phyloP scores from a whole-genome alignment of 1,140 invertebrate genomes.

The Rhagoletis zephyria region DNA sequence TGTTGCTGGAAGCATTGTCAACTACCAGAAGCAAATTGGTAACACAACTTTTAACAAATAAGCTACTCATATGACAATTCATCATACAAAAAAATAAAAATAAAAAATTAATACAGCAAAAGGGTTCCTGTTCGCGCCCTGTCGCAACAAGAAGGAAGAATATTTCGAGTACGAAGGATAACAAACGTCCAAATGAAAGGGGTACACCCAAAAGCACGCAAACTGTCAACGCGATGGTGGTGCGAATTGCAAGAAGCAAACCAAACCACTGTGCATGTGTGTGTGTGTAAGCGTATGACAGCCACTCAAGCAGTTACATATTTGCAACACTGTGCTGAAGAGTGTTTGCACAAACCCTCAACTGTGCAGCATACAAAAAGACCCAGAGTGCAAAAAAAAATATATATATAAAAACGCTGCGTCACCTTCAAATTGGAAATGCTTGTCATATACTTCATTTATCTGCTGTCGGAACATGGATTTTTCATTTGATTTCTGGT shows the following conservation, averaged over 20 bases:
- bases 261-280: not conserved
- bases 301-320: too few relatives aligned
- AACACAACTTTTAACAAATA: slow-evolving; percentile 31
- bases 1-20: not conserved
- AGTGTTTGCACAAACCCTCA: slow-evolving; percentile 45
- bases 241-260: not conserved
- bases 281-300: not conserved
- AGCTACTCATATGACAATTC: slow-evolving; percentile 28
- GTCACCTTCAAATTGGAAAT: slow-evolving; percentile 70
- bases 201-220: not conserved
- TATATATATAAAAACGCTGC: too few relatives aligned
- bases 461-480: slow-evolving; percentile 65
- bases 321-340: not conserved
- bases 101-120: not conserved
- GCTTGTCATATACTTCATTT: slow-evolving; percentile 73
- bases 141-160: not conserved
- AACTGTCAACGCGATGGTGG: not conserved
- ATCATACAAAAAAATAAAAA: slow-evolving; percentile 14
- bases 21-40: slow-evolving; percentile 22
- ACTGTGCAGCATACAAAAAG: not conserved
- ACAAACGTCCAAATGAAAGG: not conserved
- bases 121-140: not conserved
- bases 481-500: slow-evolving; percentile 65
- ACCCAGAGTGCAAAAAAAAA: not conserved
- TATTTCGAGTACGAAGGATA: not conserved